These are phyloP conservation scores for Castor canadensis DNA, from an alignment of 2,113 vertebrate genomes.

Conservation along the genomic window DNA sequence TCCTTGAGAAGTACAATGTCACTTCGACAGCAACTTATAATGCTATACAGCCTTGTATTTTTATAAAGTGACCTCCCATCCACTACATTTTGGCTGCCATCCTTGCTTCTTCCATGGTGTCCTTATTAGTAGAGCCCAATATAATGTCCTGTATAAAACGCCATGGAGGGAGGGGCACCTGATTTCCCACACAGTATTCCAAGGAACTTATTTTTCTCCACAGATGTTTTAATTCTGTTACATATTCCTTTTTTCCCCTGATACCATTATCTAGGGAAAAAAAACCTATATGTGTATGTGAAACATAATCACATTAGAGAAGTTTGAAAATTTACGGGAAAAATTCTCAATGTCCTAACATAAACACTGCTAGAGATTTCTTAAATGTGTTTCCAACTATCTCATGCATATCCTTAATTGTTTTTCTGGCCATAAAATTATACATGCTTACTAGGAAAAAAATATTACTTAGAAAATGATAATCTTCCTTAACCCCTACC, in stretches of 20 bases:
- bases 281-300: neutral
- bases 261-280: neutral
- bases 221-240: neutral
- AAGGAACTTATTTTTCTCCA: neutral
- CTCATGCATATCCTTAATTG: neutral
- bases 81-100: neutral
- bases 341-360: neutral
- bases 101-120: neutral
- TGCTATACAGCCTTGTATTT: neutral
- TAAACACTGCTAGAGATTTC: neutral
- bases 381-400: neutral
- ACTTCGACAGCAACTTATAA: neutral
- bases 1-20: neutral
- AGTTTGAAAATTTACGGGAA: neutral
- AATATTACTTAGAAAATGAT: neutral
- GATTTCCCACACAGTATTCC: neutral
- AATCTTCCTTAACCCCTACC: neutral
- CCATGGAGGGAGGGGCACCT: neutral
- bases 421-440: conserved; percentile 48
- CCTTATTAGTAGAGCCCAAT: neutral
- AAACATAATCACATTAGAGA: neutral
- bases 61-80: neutral
- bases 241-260: neutral
- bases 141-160: neutral
- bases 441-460: neutral